phyloP scores from a whole-genome alignment of 1,140 invertebrate species.

The Caenorhabditis latens region DNA sequence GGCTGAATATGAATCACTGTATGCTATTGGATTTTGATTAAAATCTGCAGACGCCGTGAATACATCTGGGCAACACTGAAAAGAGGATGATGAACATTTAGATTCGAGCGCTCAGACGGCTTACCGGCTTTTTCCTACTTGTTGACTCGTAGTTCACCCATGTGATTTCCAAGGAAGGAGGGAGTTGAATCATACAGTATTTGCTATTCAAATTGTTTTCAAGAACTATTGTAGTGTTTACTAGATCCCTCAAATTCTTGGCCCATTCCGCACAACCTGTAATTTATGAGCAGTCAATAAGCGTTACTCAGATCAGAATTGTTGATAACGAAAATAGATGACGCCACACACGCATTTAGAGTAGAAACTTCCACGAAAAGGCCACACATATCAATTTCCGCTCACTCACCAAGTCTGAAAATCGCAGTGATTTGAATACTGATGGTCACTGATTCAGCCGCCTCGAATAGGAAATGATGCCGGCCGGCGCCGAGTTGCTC shows the following conservation, averaged over 20 bases:
- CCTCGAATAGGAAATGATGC: constrained; percentile 11
- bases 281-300: not conserved
- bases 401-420: constrained; percentile 39
- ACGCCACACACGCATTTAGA: not conserved
- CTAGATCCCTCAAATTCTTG: not conserved
- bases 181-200: constrained; percentile 39
- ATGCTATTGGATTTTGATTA: not conserved
- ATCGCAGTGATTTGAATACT: not conserved
- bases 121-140: constrained; percentile 33
- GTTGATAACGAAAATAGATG: not conserved
- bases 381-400: constrained; percentile 13
- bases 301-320: not conserved
- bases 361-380: not conserved
- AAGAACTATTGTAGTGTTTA: not conserved
- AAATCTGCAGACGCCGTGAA: constrained; percentile 14
- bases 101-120: not conserved
- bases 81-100: not conserved
- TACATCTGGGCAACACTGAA: constrained; percentile 42
- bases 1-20: constrained; percentile 31
- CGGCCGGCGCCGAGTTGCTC: not conserved
- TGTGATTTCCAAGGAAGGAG: not conserved
- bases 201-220: not conserved
- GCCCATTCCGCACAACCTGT: constrained; percentile 16
- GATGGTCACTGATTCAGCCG: not conserved
- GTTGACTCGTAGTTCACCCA: not conserved